Base-by-base conservation (phyloP, 35 echinoderm and acorn worm genomes). In the Heliocidaris erythrogramma region DNA sequence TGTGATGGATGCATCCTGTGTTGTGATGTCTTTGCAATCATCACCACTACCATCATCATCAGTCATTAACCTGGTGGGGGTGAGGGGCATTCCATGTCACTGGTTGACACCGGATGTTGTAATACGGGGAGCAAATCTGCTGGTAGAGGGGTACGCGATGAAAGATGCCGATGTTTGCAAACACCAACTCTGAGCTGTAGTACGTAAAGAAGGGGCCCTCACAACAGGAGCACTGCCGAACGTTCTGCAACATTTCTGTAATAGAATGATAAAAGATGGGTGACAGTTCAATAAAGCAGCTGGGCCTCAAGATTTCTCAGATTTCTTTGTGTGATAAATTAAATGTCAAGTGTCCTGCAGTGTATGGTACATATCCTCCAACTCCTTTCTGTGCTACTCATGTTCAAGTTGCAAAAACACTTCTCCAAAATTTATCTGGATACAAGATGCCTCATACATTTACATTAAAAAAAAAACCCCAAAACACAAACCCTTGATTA, bases 61-160 rank as follows among this genome's bases (percentile, higher is more conserved):
- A 78, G 65, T 78, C 65, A n/a, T 78, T 78, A 8, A 78, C 65
- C 30, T 94, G 32, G 32, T 60, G 93, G 30, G 48, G 49, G 30
- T 86, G 85, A 21, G 85, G n/a, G 31, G 10, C 31, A 92, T 59
- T 92, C 91, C 47, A 92, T 18, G 49, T 59, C 14, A 97, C 94
- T 17, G 96, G 94, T 56, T 97, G 96, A 49, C 96, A 97, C 71
- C 95, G 96, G 48, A 93, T 94, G 90, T 98, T 98, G 91, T 94
- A 53, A 92, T 96, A 95, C 24, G 98, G 98, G 21, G 96, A 97
- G 94, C 98, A 99, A 78, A 99, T 97, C 65, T 99, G 98, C 84
- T 99, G 98, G 88, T 99, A 99, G 13, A 99, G 95, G 13, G 98
- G 98, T 65, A 99, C 94, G 52, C 98, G 95, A 92, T 99, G 98